Base-by-base conservation (phyloP, 2,888 invertebrate species). In the Entomobrya multifasciata region DNA sequence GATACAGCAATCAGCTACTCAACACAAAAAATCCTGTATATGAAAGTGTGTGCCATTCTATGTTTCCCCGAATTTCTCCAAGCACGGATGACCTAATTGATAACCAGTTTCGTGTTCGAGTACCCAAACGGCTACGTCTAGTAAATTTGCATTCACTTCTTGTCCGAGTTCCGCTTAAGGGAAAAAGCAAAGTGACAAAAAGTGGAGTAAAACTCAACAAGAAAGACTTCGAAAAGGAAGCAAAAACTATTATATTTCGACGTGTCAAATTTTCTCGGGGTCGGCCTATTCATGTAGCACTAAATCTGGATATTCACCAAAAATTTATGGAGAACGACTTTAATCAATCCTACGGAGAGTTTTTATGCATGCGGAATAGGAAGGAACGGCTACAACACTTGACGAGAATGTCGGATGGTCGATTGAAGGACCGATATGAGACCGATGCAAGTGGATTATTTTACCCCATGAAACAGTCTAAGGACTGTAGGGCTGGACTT, bases 291-390 rank as follows among this genome's bases (percentile, higher is more conserved):
- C 87, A 89, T 44, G 88, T 81, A 22, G 86, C 87, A 15, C 57
- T 90, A 13, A 88, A 90, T 76, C 70, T 90, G 70, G 87, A 88
- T 25, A 90, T 90, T 76, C 83, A 88, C 57, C 90, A 90, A 60
- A 88, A 88, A 41, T 88, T 88, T 49, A 67, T 90, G 65, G 88
- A 89, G 49, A 87, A 87, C n/a, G 90, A 90, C 47, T 90, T 90
- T 62, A 89, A 89, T 82, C 86, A 87, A 17, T n/a, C 82, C 0
- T 90, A 90, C 44, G 90, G 90, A 11, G 89, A 90, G 41, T 90
- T 62, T 65, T 55, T 90, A 22, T 90, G 90, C 36, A 60, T 90
- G 10, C 41, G 81, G 10, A 88, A 74, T 52, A 17, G 90, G 25
- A 52, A 72, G 25, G 89, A 89, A 4, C 30, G 90, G n/a, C 49